phyloP scores from a whole-genome alignment of 2,888 invertebrate species.

The Brassicogethes aeneus region DNA sequence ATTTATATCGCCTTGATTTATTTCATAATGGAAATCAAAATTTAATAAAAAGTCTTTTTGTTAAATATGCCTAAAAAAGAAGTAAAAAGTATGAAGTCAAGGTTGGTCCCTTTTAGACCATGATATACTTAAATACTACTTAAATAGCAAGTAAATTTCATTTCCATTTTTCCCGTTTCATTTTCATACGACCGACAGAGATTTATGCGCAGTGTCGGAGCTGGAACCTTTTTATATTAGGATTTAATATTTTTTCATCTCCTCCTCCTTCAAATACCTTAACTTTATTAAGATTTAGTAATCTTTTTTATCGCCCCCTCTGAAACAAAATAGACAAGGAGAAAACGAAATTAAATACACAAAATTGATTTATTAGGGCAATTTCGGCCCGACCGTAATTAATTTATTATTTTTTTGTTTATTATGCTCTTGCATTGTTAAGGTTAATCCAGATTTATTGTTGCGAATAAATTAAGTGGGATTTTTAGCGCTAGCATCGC shows the following conservation, averaged over 20 bases:
- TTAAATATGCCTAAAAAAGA: too few relatives aligned
- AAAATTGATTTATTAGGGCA: conserved; percentile 23
- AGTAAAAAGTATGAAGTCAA: too few relatives aligned
- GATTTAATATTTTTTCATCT: conserved; percentile 41
- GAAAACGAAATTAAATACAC: conserved; percentile 20
- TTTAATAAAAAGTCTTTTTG: too few relatives aligned
- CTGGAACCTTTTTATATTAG: conserved; percentile 39
- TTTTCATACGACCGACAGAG: conserved; percentile 41
- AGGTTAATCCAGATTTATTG: background rate
- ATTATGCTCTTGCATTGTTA: background rate
- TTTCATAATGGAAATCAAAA: too few relatives aligned
- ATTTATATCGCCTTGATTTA: too few relatives aligned
- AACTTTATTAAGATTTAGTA: conserved; percentile 34
- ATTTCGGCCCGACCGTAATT: background rate
- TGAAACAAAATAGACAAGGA: too few relatives aligned
- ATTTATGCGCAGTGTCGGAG: conserved; percentile 40
- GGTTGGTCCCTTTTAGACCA: too few relatives aligned
- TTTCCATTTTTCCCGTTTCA: too few relatives aligned
- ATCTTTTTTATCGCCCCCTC: conserved; percentile 25
- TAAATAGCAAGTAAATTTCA: too few relatives aligned
- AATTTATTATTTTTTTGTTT: background rate
- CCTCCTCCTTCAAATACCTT: conserved; percentile 25
- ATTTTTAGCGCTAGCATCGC: too few relatives aligned
- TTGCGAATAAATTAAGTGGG: background rate
- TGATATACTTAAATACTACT: too few relatives aligned